Evolutionary conservation across 2,797 vertebrate genomes (phyloP).

Genomic region (Siniperca undulata): DNA sequence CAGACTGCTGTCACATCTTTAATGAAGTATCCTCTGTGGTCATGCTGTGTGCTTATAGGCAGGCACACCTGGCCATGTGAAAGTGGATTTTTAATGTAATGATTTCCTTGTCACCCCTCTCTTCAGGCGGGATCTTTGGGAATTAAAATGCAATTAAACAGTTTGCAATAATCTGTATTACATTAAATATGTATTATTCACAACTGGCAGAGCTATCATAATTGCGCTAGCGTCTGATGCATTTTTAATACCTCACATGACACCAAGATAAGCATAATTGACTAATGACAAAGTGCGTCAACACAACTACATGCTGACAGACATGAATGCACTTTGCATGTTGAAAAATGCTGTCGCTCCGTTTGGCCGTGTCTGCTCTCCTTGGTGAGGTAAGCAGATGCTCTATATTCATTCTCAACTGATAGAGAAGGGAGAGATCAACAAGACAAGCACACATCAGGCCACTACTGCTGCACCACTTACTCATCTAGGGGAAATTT

Average conservation of each 20-base stretch:
- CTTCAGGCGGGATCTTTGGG: constrained; percentile 19
- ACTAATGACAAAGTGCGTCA: constrained; percentile 61
- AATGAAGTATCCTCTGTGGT: constrained; percentile 28
- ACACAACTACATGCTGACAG: constrained; percentile 37
- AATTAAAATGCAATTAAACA: constrained; percentile 77
- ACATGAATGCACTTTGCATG: constrained; percentile 49
- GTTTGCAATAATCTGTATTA: constrained; percentile 70
- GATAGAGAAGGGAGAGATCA: neutral
- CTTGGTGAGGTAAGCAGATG: constrained; percentile 28
- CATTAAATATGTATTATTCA: constrained; percentile 82
- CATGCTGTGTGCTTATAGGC: constrained; percentile 23
- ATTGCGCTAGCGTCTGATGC: constrained; percentile 74
- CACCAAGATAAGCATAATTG: constrained; percentile 73
- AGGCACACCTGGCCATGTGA: constrained; percentile 28
- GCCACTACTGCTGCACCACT: neutral
- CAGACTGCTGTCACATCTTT: constrained; percentile 40
- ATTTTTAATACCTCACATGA: constrained; percentile 79
- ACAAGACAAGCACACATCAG: neutral
- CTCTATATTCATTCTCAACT: constrained; percentile 17
- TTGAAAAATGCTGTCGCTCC: constrained; percentile 33
- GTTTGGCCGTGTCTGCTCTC: constrained; percentile 22
- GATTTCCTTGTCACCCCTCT: constrained; percentile 31
- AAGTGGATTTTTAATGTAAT: constrained; percentile 34
- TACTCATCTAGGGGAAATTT: neutral
- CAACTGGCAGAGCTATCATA: constrained; percentile 67